phyloP scores from a whole-genome alignment of 2,113 vertebrate species.

The Poicephalus meyeri region DNA sequence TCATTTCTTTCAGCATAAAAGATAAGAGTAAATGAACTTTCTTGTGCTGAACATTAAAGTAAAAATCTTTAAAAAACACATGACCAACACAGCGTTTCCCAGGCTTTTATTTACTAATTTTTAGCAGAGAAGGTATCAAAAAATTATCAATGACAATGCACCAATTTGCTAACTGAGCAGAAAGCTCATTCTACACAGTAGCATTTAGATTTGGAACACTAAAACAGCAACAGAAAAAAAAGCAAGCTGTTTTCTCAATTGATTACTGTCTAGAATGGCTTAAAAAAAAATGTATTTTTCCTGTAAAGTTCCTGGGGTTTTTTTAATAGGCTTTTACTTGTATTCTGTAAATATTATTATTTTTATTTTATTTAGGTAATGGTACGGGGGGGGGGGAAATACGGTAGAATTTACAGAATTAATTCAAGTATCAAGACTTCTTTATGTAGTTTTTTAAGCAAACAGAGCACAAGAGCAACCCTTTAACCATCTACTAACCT shows the following conservation, averaged over 20 bases:
- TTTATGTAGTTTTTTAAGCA: constrained; percentile 36
- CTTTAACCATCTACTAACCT: constrained; percentile 64
- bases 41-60: neutral
- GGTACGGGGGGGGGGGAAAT: neutral
- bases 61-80: neutral
- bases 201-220: neutral
- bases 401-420: constrained; percentile 22
- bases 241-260: neutral
- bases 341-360: neutral
- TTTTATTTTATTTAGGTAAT: neutral
- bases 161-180: neutral
- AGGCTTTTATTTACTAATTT: neutral
- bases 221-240: neutral
- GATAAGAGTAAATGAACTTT: constrained; percentile 60
- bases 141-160: neutral
- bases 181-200: neutral
- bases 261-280: neutral
- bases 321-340: neutral
- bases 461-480: constrained; percentile 31
- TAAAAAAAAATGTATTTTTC: neutral
- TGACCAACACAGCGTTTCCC: neutral
- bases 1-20: constrained; percentile 60
- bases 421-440: constrained; percentile 6
- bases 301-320: neutral
- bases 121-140: neutral